Percentiles rank a stretch among this genome's conserved stretches.
These are phyloP conservation scores for Chrysopa pallens DNA, from an alignment of 1,140 invertebrate genomes.

Conservation along the genomic window DNA sequence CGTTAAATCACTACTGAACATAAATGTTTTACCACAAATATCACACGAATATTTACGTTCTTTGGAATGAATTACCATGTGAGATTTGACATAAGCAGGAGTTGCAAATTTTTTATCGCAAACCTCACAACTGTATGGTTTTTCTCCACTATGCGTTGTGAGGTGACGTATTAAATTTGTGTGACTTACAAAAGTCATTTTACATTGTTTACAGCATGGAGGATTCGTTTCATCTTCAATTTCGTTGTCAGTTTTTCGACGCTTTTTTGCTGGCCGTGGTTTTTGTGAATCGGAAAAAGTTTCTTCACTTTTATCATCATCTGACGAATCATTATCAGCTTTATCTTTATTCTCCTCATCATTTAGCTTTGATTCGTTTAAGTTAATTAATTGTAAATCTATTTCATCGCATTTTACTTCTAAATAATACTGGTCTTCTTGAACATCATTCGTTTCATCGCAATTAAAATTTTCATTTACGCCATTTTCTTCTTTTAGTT, in stretches of 20 bases:
- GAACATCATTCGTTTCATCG: too few species aligned
- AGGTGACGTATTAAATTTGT: background rate
- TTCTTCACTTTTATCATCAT: too few species aligned
- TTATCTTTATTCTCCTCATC: too few species aligned
- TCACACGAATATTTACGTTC: background rate
- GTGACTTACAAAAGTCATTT: background rate
- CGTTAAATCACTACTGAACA: background rate
- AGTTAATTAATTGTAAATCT: too few species aligned
- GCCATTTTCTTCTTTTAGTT: constrained; percentile 3
- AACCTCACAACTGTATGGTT: background rate
- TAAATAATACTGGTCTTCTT: too few species aligned
- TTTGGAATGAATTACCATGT: background rate
- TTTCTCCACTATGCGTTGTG: background rate
- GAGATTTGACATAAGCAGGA: background rate
- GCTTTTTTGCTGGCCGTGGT: background rate
- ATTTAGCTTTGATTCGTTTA: too few species aligned
- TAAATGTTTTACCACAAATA: background rate
- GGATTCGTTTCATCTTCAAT: background rate
- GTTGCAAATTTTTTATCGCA: background rate
- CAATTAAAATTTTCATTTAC: constrained; percentile 1
- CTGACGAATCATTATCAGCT: too few species aligned
- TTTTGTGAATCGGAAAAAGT: too few species aligned
- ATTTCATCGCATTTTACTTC: too few species aligned
- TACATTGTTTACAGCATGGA: background rate
- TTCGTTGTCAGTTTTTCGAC: background rate